Evolutionary conservation across 2,113 vertebrate genomes (phyloP), one percentile per base, ranked within the genome.

Genomic region (Odobenus rosmarus): DNA sequence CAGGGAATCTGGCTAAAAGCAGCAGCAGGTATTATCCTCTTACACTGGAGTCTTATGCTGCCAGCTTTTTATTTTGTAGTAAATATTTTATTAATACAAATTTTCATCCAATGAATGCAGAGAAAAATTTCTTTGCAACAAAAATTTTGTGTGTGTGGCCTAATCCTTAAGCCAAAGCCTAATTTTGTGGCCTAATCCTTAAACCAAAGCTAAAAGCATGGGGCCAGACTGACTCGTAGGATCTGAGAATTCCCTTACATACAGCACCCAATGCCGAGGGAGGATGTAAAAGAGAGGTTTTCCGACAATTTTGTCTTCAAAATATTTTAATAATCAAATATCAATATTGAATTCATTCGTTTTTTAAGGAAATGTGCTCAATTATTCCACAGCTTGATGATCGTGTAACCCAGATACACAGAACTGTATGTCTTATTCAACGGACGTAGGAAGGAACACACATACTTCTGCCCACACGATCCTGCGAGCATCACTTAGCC

Each of bases 301-400:
- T 53, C 39, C 16, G 79, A 62, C 13, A 85, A 62, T 39, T 87
- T 90, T 81, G 84, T 76, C 24, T 72, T 77, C 39, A 67, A 95
- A 97, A 59, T 89, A 84, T 71, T 96, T 74, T 67, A 93, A 93
- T 82, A 76, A 69, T 72, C 31, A 72, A 83, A 42, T 31, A 83
- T 15, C 53, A 96, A 33, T 42, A 74, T 49, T 53, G 4, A 92
- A 85, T 76, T 89, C 77, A 39, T 42, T 59, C 31, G 1, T 95
- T 90, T 64, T 88, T 83, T 77, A 14, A 85, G n/a, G n/a, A 33
- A 84, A 67, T 67, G 18, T 6, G 15, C 3, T 77, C 21, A 74
- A 46, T 57, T 94, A 28, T 53, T 36, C n/a, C 61, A 92, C 0
- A 76, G 57, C 28, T 36, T 76, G 28, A 57, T 42, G 26, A 84